These are phyloP conservation scores for Fistularia tabacaria DNA, from an alignment of 2,797 vertebrate genomes.

Conservation along the genomic window DNA sequence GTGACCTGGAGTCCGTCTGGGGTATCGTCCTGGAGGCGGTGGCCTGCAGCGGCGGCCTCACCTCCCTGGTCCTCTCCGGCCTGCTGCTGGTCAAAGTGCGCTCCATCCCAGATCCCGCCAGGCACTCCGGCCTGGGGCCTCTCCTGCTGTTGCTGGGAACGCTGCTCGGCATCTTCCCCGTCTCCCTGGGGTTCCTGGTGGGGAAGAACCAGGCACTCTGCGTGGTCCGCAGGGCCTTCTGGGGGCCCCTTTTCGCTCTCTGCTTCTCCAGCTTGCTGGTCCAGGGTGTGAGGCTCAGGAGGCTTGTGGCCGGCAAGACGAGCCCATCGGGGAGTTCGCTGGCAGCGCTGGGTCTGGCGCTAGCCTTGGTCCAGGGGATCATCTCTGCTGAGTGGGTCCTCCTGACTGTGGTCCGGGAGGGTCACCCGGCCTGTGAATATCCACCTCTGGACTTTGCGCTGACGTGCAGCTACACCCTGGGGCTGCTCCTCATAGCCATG, in stretches of 20 bases:
- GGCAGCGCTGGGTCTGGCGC: conserved; percentile 79
- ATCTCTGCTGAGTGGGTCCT: conserved; percentile 92
- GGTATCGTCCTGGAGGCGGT: conserved; percentile 92
- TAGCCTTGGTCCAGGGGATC: conserved; percentile 91
- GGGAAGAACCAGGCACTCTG: conserved; percentile 86
- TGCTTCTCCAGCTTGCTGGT: conserved; percentile 94
- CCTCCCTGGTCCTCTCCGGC: conserved; percentile 82
- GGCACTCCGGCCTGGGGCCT: conserved; percentile 83
- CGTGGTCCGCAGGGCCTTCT: conserved; percentile 85
- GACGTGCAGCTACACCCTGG: conserved; percentile 88
- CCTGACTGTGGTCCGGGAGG: conserved; percentile 87
- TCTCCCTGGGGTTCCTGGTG: conserved; percentile 92
- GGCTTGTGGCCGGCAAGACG: conserved; percentile 81
- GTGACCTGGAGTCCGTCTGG: conserved; percentile 94
- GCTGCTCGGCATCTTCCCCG: conserved; percentile 86
- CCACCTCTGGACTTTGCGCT: conserved; percentile 91
- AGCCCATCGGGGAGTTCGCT: conserved; percentile 76
- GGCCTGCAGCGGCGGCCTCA: conserved; percentile 84
- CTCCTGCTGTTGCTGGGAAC: conserved; percentile 90
- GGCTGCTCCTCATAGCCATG: conserved; percentile 81
- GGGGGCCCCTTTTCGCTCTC: conserved; percentile 90
- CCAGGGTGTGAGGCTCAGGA: conserved; percentile 86
- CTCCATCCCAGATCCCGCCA: conserved; percentile 85
- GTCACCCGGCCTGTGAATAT: conserved; percentile 87
- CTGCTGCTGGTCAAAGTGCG: conserved; percentile 85